Evolutionary conservation across 1,140 invertebrate genomes (phyloP).

Genomic region (Centruroides sculpturatus): DNA sequence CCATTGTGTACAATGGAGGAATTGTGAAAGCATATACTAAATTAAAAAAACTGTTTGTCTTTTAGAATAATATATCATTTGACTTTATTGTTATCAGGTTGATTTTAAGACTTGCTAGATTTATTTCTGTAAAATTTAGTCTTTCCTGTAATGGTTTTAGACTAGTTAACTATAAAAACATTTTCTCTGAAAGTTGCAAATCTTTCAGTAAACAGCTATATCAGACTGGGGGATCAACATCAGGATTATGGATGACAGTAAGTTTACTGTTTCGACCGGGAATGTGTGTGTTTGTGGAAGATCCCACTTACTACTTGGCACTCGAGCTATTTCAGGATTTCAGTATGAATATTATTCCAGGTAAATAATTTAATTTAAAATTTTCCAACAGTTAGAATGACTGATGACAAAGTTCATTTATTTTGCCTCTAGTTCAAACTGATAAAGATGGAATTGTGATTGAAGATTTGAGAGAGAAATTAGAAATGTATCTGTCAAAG

Average conservation of each 20-base stretch:
- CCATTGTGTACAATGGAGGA: too few relatives aligned
- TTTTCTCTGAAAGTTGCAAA: background rate
- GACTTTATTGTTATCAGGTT: too few relatives aligned
- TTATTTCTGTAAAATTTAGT: too few relatives aligned
- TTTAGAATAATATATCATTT: too few relatives aligned
- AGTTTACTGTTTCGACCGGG: constrained; percentile 40
- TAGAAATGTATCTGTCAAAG: constrained; percentile 22
- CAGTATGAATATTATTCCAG: constrained; percentile 38
- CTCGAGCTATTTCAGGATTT: constrained; percentile 41
- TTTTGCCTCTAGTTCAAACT: constrained; percentile 33
- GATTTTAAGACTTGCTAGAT: too few relatives aligned
- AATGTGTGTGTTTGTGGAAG: constrained; percentile 46
- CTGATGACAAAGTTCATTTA: too few relatives aligned
- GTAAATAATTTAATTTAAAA: constrained; percentile 18
- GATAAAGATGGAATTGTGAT: constrained; percentile 39
- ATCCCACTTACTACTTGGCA: constrained; percentile 50
- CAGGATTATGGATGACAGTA: constrained; percentile 42
- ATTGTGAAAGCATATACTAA: too few relatives aligned
- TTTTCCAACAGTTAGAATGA: too few relatives aligned
- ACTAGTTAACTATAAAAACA: too few relatives aligned
- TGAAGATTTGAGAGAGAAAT: constrained; percentile 31
- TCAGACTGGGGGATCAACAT: constrained; percentile 45
- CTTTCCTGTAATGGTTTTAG: too few relatives aligned
- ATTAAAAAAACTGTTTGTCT: too few relatives aligned
- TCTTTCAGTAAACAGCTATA: constrained; percentile 40